Conservation (phyloP, 2,797 vertebrate species). For the Phataginus tricuspis region DNA sequence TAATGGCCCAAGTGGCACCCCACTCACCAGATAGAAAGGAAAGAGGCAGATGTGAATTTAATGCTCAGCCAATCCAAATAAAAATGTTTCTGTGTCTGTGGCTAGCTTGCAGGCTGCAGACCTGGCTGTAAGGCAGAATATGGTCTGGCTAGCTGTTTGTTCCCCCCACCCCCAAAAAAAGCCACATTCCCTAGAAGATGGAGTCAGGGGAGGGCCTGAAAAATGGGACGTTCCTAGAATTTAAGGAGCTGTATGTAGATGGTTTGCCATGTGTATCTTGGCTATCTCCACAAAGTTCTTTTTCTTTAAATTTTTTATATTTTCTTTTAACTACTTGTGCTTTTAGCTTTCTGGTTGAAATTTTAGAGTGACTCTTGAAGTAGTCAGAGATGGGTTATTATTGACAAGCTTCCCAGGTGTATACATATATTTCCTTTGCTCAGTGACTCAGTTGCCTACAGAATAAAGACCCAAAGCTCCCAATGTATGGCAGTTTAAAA, state of each 20-base stretch:
- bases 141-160: slow-evolving; percentile 32
- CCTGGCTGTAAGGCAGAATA: slow-evolving; percentile 45
- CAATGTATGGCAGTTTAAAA: not conserved
- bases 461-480: not conserved
- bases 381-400: slow-evolving; percentile 10
- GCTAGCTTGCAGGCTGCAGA: slow-evolving; percentile 76
- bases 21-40: slow-evolving; percentile 76
- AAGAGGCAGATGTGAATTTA: slow-evolving; percentile 82
- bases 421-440: not conserved
- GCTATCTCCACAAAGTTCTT: not conserved
- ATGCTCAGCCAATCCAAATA: slow-evolving; percentile 68
- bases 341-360: slow-evolving; percentile 49
- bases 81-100: slow-evolving; percentile 67
- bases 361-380: slow-evolving; percentile 24
- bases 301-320: not conserved
- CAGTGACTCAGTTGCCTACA: not conserved
- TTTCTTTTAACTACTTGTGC: not conserved
- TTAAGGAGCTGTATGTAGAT: not conserved
- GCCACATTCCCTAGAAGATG: slow-evolving; percentile 56
- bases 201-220: not conserved
- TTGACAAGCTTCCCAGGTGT: not conserved
- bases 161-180: not conserved
- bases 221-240: not conserved
- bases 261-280: not conserved
- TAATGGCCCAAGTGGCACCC: slow-evolving; percentile 2